phyloP scores from a whole-genome alignment of 1,140 invertebrate genomes.

The Probaryconus sp. region DNA sequence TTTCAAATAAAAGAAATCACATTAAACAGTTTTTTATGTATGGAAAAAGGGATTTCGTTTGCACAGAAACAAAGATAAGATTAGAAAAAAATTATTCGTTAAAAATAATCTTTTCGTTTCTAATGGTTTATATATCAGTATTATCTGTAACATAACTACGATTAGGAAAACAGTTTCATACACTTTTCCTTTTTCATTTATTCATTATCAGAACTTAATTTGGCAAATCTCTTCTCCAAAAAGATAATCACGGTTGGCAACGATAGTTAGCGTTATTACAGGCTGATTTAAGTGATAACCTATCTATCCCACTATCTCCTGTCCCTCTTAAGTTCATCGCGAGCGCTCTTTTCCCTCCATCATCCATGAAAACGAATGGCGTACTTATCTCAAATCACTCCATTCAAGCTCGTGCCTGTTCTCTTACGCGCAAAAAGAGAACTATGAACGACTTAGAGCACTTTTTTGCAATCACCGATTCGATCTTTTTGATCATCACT shows the following conservation, averaged over 20 bases:
- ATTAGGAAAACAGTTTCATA: slow-evolving; percentile 1
- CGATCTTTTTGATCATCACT: slow-evolving; percentile 32
- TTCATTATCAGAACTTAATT: slow-evolving; percentile 38
- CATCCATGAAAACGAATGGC: slow-evolving; percentile 63
- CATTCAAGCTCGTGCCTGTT: slow-evolving; percentile 59
- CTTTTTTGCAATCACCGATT: slow-evolving; percentile 47
- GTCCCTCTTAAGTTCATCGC: slow-evolving; percentile 39
- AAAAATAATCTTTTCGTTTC: too few relatives aligned
- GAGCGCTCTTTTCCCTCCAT: slow-evolving; percentile 41
- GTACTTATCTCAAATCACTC: slow-evolving; percentile 68
- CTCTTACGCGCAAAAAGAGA: slow-evolving; percentile 49
- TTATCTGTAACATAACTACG: not conserved
- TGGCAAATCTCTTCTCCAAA: slow-evolving; percentile 49
- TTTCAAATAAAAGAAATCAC: too few relatives aligned
- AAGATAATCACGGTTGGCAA: slow-evolving; percentile 45
- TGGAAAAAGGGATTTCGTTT: too few relatives aligned
- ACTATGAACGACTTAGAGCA: slow-evolving; percentile 23
- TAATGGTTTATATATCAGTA: not conserved
- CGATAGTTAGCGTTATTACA: slow-evolving; percentile 61
- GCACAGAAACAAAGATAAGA: too few relatives aligned
- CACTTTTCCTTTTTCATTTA: slow-evolving; percentile 22
- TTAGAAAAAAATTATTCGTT: too few relatives aligned
- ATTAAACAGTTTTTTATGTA: too few relatives aligned
- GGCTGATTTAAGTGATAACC: slow-evolving; percentile 53
- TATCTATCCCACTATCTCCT: slow-evolving; percentile 44